These are phyloP conservation scores for Biston stratarius DNA, from an alignment of 2,888 invertebrate genomes.

Conservation along the genomic window DNA sequence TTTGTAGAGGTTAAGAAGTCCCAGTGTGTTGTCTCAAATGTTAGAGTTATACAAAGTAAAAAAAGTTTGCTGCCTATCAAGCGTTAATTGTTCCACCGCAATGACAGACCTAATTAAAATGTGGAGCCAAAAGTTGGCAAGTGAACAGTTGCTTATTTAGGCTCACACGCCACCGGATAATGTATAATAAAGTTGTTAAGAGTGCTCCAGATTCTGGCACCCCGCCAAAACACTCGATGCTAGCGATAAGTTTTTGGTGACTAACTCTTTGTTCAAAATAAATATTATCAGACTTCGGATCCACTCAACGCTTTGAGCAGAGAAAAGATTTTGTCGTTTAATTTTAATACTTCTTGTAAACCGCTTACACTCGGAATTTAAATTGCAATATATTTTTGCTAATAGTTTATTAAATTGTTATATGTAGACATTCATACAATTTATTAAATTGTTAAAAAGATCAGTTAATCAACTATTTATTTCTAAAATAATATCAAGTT, in stretches of 20 bases:
- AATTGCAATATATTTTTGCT: too few species aligned
- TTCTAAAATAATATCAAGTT: too few species aligned
- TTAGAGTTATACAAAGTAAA: too few species aligned
- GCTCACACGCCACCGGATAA: conserved; percentile 72
- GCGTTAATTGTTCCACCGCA: conserved; percentile 54
- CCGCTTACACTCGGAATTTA: too few species aligned
- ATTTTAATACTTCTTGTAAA: too few species aligned
- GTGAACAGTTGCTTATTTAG: conserved; percentile 78
- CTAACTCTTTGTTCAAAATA: conserved; percentile 50
- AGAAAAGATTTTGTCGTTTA: too few species aligned
- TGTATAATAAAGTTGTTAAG: conserved; percentile 73
- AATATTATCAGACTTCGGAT: background rate
- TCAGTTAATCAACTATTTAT: too few species aligned
- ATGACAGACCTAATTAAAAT: conserved; percentile 77
- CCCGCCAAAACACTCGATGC: conserved; percentile 61
- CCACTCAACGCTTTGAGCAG: background rate
- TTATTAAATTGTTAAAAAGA: too few species aligned
- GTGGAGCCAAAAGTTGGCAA: conserved; percentile 81
- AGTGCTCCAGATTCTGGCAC: conserved; percentile 64
- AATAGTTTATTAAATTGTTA: too few species aligned
- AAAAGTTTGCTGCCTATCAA: conserved; percentile 34
- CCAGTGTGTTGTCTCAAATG: too few species aligned
- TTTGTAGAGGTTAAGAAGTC: too few species aligned
- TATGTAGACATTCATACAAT: too few species aligned
- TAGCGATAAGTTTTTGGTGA: conserved; percentile 62